phyloP scores from a whole-genome alignment of 1,140 invertebrate genomes.

The Pogonomyrmex barbatus region DNA sequence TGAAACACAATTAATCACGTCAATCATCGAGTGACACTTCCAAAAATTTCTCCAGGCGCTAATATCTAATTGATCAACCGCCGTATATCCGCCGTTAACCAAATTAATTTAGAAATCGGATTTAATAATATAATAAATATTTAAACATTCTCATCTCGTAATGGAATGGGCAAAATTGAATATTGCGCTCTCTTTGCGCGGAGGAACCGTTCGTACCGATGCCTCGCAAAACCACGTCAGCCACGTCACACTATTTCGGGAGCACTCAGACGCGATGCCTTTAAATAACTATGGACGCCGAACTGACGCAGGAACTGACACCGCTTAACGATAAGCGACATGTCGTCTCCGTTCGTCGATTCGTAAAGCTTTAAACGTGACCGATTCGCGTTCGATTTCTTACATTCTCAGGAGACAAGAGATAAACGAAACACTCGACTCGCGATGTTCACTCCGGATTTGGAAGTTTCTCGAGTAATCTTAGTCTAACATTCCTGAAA shows the following conservation, averaged over 20 bases:
- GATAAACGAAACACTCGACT: not conserved
- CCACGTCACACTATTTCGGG: constrained; percentile 64
- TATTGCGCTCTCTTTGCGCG: constrained; percentile 46
- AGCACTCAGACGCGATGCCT: constrained; percentile 62
- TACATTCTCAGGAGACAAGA: not conserved
- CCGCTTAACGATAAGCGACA: constrained; percentile 63
- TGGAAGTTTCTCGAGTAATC: not conserved
- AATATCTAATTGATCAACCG: not conserved
- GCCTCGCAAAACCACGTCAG: constrained; percentile 47
- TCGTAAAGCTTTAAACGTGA: constrained; percentile 35
- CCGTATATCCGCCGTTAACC: not conserved
- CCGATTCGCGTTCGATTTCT: not conserved
- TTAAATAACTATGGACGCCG: constrained; percentile 72
- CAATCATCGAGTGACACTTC: constrained; percentile 9
- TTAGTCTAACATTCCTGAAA: not conserved
- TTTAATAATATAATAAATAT: not conserved
- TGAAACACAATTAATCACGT: not conserved
- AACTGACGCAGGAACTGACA: constrained; percentile 65
- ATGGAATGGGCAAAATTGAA: constrained; percentile 47
- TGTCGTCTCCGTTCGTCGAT: not conserved
- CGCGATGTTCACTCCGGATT: not conserved
- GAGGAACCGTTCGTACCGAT: constrained; percentile 20
- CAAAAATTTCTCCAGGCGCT: not conserved
- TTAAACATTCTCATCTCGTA: constrained; percentile 14
- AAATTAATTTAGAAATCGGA: constrained; percentile 15